A percentile compares a stretch with the other conserved stretches of the same genome.
Evolutionary conservation across 2,888 invertebrate genomes (phyloP).

Genomic region (Creontiades dilutus): DNA sequence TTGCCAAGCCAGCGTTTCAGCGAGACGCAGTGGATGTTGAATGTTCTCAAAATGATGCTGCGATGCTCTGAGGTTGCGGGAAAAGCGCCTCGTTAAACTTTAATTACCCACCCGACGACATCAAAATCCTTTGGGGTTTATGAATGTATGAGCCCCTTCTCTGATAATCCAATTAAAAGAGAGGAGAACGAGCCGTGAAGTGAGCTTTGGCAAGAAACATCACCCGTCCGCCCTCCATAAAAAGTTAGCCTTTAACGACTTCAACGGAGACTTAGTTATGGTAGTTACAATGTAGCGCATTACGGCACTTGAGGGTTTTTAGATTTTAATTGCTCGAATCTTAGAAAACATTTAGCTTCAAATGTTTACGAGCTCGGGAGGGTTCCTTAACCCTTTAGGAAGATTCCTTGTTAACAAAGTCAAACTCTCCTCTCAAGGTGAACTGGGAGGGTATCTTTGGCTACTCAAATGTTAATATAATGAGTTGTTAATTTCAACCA

Average conservation of each 20-base stretch:
- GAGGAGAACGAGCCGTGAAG: constrained; percentile 60
- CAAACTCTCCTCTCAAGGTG: background rate
- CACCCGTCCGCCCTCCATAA: constrained; percentile 47
- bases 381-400: constrained; percentile 51
- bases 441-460: background rate
- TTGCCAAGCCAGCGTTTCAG: too few species aligned
- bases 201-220: constrained; percentile 29
- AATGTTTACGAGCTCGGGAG: constrained; percentile 46
- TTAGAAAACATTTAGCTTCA: constrained; percentile 63
- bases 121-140: constrained; percentile 43
- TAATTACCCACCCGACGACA: constrained; percentile 29
- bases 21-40: background rate
- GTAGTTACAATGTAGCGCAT: constrained; percentile 39
- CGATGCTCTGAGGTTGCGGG: background rate
- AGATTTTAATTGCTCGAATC: constrained; percentile 58
- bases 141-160: constrained; percentile 29
- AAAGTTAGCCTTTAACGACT: constrained; percentile 51
- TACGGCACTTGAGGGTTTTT: constrained; percentile 51
- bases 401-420: constrained; percentile 38
- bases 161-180: constrained; percentile 67
- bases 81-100: constrained; percentile 28
- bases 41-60: background rate
- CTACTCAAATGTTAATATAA: too few species aligned
- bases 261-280: constrained; percentile 30
- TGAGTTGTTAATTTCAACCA: too few species aligned